Conservation (phyloP, 2,113 vertebrate species). For the Prietella phreatophila region DNA sequence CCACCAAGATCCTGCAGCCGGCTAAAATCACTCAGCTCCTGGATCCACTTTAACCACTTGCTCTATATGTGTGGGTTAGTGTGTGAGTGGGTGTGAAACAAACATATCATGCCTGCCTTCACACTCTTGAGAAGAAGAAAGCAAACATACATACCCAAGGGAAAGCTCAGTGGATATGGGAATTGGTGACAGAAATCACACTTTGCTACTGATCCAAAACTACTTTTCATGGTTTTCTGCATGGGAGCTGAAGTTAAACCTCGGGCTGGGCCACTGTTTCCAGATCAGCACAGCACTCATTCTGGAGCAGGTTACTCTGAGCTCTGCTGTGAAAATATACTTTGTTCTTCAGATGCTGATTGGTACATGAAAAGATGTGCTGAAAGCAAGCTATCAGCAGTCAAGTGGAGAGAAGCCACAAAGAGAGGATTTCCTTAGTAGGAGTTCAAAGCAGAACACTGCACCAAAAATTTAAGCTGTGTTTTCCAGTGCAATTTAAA, state of each 20-base stretch:
- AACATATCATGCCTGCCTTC: conserved; percentile 41
- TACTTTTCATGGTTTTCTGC: conserved; percentile 6
- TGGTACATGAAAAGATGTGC: conserved; percentile 20
- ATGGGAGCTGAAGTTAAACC: conserved; percentile 2
- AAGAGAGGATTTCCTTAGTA: conserved; percentile 2
- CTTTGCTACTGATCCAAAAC: conserved; percentile 28
- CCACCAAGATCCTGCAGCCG: conserved; percentile 62
- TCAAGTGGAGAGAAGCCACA: background rate
- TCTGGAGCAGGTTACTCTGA: conserved; percentile 2
- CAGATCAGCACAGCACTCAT: background rate
- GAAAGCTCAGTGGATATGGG: conserved; percentile 25
- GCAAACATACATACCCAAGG: conserved; percentile 39
- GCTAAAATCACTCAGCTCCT: conserved; percentile 71
- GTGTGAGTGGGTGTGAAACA: conserved; percentile 50
- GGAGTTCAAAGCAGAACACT: conserved; percentile 16
- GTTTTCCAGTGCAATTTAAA: background rate
- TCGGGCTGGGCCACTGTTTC: background rate
- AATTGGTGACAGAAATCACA: conserved; percentile 22
- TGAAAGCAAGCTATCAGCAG: conserved; percentile 37
- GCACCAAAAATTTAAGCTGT: background rate
- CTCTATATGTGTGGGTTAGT: conserved; percentile 53
- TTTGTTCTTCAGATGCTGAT: conserved; percentile 6
- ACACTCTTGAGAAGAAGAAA: conserved; percentile 33
- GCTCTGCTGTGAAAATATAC: conserved; percentile 15
- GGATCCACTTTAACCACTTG: conserved; percentile 57